A percentile compares a stretch with the other conserved stretches of the same genome.
Evolutionary conservation across 92 coral and sea anemone genomes (phyloP).

Genomic region (Virgularia gustaviana): DNA sequence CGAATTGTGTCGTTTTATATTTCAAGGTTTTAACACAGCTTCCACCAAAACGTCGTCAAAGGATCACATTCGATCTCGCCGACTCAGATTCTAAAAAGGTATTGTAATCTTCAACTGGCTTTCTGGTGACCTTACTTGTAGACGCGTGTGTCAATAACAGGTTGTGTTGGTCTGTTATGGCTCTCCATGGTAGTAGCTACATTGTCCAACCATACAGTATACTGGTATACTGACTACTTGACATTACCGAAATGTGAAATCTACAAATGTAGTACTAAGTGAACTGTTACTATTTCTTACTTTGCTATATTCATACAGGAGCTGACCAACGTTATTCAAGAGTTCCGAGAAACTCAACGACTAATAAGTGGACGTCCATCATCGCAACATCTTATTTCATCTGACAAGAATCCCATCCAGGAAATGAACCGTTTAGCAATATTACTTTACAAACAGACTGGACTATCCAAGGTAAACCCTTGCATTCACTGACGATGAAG

Average conservation of each 20-base stretch:
- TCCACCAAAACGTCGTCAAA: constrained; percentile 95
- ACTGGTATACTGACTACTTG: too few species aligned
- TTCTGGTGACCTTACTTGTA: too few species aligned
- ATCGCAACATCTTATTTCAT: constrained; percentile 4
- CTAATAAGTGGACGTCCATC: constrained; percentile 19
- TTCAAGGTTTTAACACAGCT: constrained; percentile 79
- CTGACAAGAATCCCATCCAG: constrained; percentile 52
- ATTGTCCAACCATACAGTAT: too few species aligned
- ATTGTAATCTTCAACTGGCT: background rate
- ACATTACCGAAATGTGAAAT: too few species aligned
- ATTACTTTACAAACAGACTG: constrained; percentile 74
- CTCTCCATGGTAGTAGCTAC: too few species aligned
- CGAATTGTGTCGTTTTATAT: background rate
- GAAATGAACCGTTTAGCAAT: constrained; percentile 68
- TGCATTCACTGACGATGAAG: too few species aligned
- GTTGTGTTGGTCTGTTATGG: too few species aligned
- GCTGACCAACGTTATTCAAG: constrained; percentile 56
- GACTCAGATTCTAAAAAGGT: constrained; percentile 73
- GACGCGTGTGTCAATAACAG: too few species aligned
- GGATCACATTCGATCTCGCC: constrained; percentile 77
- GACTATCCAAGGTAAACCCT: constrained; percentile 79
- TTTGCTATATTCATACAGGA: constrained; percentile 61
- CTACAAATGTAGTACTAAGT: background rate
- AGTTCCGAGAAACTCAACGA: constrained; percentile 52
- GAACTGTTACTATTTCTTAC: background rate